phyloP scores from a whole-genome alignment of 2,888 invertebrate species.

The Cryptops parisi region DNA sequence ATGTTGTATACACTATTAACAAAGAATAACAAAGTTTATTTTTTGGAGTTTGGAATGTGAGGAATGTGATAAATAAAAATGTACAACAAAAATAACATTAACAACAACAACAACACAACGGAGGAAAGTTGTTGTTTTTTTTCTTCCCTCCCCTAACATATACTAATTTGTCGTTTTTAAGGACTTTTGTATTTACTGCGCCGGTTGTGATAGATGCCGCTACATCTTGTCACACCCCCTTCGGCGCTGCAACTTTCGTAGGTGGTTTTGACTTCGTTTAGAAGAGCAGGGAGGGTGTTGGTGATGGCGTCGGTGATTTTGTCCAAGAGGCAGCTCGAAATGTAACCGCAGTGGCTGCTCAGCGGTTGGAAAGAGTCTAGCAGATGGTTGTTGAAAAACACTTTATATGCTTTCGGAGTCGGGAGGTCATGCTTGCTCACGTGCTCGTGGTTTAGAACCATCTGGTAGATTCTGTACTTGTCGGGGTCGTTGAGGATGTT shows the following conservation, averaged over 20 bases:
- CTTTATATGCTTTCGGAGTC: slow-evolving; percentile 21
- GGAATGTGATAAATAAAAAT: too few species aligned
- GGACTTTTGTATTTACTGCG: slow-evolving; percentile 10
- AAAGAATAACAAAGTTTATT: too few species aligned
- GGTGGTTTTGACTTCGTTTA: slow-evolving; percentile 16
- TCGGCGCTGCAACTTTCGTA: slow-evolving; percentile 8
- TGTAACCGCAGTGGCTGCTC: slow-evolving; percentile 22
- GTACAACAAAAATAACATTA: slow-evolving; percentile 8
- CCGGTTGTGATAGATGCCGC: slow-evolving; percentile 2
- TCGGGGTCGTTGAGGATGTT: slow-evolving; percentile 24
- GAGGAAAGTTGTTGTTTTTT: too few species aligned
- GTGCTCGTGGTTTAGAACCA: slow-evolving; percentile 17
- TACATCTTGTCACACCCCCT: neutral
- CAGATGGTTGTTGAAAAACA: slow-evolving; percentile 25
- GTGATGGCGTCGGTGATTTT: slow-evolving; percentile 22
- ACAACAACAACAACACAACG: neutral
- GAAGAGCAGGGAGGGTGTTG: slow-evolving; percentile 22
- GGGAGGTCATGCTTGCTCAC: slow-evolving; percentile 24
- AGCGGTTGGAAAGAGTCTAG: slow-evolving; percentile 22
- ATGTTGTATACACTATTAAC: too few species aligned
- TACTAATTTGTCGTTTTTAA: neutral
- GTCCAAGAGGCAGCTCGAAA: slow-evolving; percentile 23
- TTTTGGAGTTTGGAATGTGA: too few species aligned
- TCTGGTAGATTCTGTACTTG: slow-evolving; percentile 18
- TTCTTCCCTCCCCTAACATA: too few species aligned